Base-by-base conservation (phyloP, 2,888 invertebrate genomes). In the Exocentrus adspersus region DNA sequence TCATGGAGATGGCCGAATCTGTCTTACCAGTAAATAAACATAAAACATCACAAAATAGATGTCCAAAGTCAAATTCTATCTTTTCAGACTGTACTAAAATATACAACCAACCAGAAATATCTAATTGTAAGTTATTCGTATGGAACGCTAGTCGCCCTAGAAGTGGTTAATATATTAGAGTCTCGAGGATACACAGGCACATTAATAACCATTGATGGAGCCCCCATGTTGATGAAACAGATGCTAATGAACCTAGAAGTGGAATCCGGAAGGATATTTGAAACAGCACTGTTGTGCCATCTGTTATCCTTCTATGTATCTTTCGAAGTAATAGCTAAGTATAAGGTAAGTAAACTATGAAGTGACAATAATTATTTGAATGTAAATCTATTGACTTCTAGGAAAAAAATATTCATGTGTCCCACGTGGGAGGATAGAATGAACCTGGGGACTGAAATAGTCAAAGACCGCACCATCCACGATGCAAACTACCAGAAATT, bases 61-160 rank as follows among this genome's bases (percentile, higher is more conserved):
- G 9, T 1, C 7, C n/a, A 32, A 5, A 24, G 4, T 24, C 7
- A 24, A 24, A 24, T 24, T 24, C 3, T 24, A 7, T 24, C 7
- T 24, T 80, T 84, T 30, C 76, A 91, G 90, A 80, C 86, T 54
- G 82, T 90, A 1, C 84, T 87, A 66, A 81, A 85, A 42, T 82
- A 85, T 6, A 74, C 88, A 7, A 79, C 85, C 0, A 87, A 86
- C 0, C 83, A 84, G 0, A 84, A 87, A 50, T 85, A 86, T 0
- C 95, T 92, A 83, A 79, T 98, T 0, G 86, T 92, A n/a, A 96
- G 93, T 1, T 97, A 97, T 84, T 98, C 97, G 10, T 97, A 90
- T 77, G 98, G 98, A 46, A 85, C 90, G 0, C 81, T 92, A 19
- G 85, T 95, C 14, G 90, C 92, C 0, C 81, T 96, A 59, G 93